Base-by-base conservation (phyloP, 2,888 invertebrate species). In the Melipona bicolor region DNA sequence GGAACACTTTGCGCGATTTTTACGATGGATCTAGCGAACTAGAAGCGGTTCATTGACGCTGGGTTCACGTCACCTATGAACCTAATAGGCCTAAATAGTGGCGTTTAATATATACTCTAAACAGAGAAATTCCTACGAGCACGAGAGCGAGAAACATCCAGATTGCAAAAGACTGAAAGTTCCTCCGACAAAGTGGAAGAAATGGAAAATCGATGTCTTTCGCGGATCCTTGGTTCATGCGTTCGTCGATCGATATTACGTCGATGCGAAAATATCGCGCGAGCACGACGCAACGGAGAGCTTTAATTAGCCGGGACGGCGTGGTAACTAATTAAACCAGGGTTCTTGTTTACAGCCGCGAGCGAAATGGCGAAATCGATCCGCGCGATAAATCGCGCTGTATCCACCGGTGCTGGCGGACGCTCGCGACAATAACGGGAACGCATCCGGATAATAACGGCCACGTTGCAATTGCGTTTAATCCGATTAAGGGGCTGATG, bases 401-500 rank as follows among this genome's bases (percentile, higher is more conserved):
- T 59, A n/a, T 68, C 21, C 79, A 52, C 54, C 36, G 54, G n/a
- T 43, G n/a, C 70, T 61, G 43, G 32, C 24, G 68, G 21, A 61
- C 24, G 65, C 61, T 62, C 52, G 83, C 71, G 61, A 83, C 83
- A 71, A 61, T 77, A 74, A 77, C 73, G 84, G 54, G 71, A 70
- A 83, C 73, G 74, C 74, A 74, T 71, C 54, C 65, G 74, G 74
- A 78, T 84, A 84, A 83, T 82, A 83, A 83, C 75, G 76, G 62
- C 27, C 77, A 64, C 77, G 81, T 61, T 75, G 81, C 54, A 67
- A 68, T 79, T 78, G 82, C 82, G 80, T 79, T 88, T 86, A 88
- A 88, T 88, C 88, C 74, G 82, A 88, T 88, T 87, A 87, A 64
- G 67, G 71, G 68, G 77, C 56, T 54, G 76, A 76, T 71, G 59